Percentiles rank a stretch among this genome's conserved stretches.
phyloP scores from a whole-genome alignment of 2,113 vertebrate genomes.

The Lagopus leucura region DNA sequence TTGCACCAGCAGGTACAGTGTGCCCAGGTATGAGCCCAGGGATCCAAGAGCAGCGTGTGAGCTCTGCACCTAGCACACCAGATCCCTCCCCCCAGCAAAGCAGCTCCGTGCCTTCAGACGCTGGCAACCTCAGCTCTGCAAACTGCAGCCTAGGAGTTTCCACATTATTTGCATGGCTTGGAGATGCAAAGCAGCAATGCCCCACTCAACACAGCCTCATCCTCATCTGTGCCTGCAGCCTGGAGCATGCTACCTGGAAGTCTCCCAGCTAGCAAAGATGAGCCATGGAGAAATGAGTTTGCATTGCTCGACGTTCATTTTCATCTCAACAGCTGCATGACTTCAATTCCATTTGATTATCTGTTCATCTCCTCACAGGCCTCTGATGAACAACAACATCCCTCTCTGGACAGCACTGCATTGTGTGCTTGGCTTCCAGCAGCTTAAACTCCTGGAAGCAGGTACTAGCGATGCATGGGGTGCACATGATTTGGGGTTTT shows the following conservation, averaged over 20 bases:
- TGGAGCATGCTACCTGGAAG: rapidly evolving
- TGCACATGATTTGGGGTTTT: rapidly evolving
- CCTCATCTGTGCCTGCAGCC: neutral
- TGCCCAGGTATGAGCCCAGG: neutral
- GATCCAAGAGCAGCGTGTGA: rapidly evolving
- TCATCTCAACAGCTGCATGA: neutral
- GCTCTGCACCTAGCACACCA: neutral
- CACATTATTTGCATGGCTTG: neutral
- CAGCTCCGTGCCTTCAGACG: neutral
- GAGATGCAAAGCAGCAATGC: neutral
- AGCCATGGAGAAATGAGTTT: neutral
- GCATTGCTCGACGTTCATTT: neutral
- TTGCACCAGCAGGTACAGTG: neutral
- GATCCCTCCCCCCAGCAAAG: neutral
- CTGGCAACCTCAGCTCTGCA: neutral
- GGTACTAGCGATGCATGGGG: rapidly evolving
- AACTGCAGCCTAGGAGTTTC: neutral
- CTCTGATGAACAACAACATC: neutral
- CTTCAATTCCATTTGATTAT: neutral
- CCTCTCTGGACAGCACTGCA: neutral
- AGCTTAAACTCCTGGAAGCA: neutral
- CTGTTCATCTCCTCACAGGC: neutral
- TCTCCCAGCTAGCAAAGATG: neutral
- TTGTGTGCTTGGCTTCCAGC: neutral
- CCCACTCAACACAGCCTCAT: neutral